Evolutionary conservation across 2,113 vertebrate species (phyloP).

Genomic region (Tychaedon coryphoeus): DNA sequence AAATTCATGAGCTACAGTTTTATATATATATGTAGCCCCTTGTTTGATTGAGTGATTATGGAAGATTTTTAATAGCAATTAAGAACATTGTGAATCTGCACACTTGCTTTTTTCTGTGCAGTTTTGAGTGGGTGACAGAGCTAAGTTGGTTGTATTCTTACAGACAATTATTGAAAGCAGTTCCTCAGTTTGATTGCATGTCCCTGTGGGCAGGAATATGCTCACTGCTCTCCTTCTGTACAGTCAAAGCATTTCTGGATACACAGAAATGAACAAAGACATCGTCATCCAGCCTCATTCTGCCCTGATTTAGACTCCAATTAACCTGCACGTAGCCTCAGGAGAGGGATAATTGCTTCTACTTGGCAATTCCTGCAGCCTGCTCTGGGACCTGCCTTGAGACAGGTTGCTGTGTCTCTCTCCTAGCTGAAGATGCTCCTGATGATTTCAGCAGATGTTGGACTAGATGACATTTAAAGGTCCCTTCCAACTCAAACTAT

Average conservation of each 20-base stretch:
- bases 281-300: background rate
- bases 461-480: background rate
- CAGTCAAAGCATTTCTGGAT: background rate
- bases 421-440: background rate
- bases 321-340: fast-evolving
- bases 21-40: background rate
- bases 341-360: background rate
- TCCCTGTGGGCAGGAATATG: background rate
- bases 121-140: background rate
- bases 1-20: background rate
- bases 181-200: background rate
- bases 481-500: background rate
- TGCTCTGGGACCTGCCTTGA: background rate
- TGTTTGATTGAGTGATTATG: background rate
- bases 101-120: background rate
- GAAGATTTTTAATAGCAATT: background rate
- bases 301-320: background rate
- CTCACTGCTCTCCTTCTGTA: background rate
- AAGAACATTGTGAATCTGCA: background rate
- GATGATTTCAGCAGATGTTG: background rate
- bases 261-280: background rate
- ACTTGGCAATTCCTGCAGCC: background rate
- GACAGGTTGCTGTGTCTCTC: background rate
- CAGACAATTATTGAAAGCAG: background rate
- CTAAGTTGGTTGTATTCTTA: background rate